Evolutionary conservation across 2,113 vertebrate species (phyloP), one percentile per base, ranked within the genome.

Genomic region (Bombycilla garrulus): DNA sequence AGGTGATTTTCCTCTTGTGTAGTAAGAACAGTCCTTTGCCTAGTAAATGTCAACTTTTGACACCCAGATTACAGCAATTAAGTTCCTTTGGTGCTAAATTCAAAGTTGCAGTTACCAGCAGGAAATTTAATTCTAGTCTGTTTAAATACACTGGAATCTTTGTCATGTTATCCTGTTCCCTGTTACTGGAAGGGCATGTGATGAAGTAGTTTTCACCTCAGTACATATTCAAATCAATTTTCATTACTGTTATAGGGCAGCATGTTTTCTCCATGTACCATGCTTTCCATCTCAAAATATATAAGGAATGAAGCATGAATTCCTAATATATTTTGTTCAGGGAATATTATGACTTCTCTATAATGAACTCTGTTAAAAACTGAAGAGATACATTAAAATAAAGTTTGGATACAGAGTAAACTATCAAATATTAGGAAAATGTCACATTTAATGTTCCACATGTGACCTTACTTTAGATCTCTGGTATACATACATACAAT

Each of bases 191-290:
- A 91, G 29, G 33, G 28, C 35, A 66, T 36, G 12, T 47, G 71
- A 88, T 82, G 26, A 86, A 14, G 16, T 64, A 88, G 93, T 94
- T 96, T 95, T 87, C 81, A 77, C 19, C 35, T 89, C 81, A 51
- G 47, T 73, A 74, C 0, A 15, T 70, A 86, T 66, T 51, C 33
- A 80, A 88, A 94, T 73, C 13, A 62, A 70, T 88, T 94, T 77
- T 80, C 24, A 28, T 8, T 50, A 31, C n/a, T 50, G 7, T 50
- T 90, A 36, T 33, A 65, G 67, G 25, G 16, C 33, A 86, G 61
- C 15, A 69, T 28, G 10, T 81, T 95, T 76, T 69, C 40, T 79
- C 6, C 15, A 60, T 12, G 38, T 38, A 38, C 38, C 38, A 38
- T 9, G 16, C 35, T 81, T 95, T 95, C 47, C 23, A 85, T 66